These are phyloP conservation scores for Brenthis hecate DNA, from an alignment of 2,888 invertebrate species.

Conservation along the genomic window DNA sequence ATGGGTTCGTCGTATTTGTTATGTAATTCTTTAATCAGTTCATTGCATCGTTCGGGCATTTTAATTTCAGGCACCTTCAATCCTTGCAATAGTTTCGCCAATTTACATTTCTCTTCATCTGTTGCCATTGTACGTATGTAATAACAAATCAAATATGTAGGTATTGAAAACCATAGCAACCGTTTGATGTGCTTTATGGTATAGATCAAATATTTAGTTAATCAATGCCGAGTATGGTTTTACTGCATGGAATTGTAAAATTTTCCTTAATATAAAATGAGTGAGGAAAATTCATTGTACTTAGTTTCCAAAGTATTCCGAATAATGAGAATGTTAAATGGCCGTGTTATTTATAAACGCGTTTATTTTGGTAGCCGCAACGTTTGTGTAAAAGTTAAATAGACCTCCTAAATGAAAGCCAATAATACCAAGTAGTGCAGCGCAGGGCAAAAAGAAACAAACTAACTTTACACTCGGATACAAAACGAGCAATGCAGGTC, in stretches of 20 bases:
- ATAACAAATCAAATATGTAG: not conserved
- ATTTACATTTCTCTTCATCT: constrained; percentile 69
- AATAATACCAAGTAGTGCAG: constrained; percentile 51
- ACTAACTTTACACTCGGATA: constrained; percentile 58
- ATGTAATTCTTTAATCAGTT: constrained; percentile 61
- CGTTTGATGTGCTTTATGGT: not conserved
- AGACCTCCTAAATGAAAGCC: constrained; percentile 51
- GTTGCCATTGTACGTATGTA: constrained; percentile 56
- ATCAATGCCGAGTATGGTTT: too few species aligned
- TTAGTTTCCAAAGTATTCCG: not conserved
- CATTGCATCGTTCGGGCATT: constrained; percentile 62
- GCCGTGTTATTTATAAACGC: constrained; percentile 46
- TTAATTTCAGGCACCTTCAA: constrained; percentile 67
- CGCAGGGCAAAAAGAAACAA: constrained; percentile 58
- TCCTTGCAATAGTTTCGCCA: constrained; percentile 64
- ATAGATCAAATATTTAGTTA: not conserved
- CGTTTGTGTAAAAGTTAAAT: constrained; percentile 46
- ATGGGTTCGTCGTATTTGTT: constrained; percentile 55
- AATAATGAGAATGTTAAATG: constrained; percentile 35
- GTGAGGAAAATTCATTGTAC: too few species aligned
- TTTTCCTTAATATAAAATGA: too few species aligned
- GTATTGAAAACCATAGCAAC: constrained; percentile 43
- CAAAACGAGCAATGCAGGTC: constrained; percentile 49
- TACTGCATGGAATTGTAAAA: too few species aligned
- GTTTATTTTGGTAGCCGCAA: constrained; percentile 49